A percentile compares a stretch with the other conserved stretches of the same genome.
phyloP scores from a whole-genome alignment of 2,797 vertebrate genomes.

The Pseudopleuronectes americanus region DNA sequence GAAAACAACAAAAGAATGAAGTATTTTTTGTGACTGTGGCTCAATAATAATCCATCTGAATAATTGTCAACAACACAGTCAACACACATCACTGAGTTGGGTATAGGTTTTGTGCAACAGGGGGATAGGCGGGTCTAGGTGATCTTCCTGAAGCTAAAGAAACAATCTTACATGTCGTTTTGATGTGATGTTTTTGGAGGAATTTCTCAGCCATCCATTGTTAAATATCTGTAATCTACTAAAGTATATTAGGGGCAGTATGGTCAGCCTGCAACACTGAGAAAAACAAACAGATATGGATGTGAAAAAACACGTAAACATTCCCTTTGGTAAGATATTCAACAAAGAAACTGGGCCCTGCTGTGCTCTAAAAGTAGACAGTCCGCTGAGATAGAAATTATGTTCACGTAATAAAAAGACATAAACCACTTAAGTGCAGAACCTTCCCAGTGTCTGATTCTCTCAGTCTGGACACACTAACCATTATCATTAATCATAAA shows the following conservation, averaged over 20 bases:
- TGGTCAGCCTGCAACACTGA: not conserved
- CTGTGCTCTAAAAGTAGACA: not conserved
- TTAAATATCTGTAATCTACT: no score
- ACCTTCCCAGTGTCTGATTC: not conserved
- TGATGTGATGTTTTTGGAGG: not conserved
- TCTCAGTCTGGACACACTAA: slow-evolving; percentile 3
- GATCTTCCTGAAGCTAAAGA: not conserved
- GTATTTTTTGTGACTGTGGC: not conserved
- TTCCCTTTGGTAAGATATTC: not conserved
- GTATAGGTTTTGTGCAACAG: not conserved
- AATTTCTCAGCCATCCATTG: slow-evolving; percentile 1
- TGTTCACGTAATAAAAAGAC: not conserved
- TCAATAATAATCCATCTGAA: not conserved
- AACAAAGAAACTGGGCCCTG: not conserved
- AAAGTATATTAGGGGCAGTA: not conserved
- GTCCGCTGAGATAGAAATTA: not conserved
- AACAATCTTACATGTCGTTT: not conserved
- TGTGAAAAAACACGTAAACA: not conserved
- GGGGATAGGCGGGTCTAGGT: not conserved
- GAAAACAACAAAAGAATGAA: no score
- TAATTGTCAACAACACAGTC: not conserved
- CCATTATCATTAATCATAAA: slow-evolving; percentile 1
- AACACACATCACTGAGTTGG: not conserved
- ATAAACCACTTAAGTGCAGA: not conserved
- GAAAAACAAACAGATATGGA: not conserved